Base-by-base conservation (phyloP, 2,888 invertebrate genomes). In the Lamellibrachia columna region DNA sequence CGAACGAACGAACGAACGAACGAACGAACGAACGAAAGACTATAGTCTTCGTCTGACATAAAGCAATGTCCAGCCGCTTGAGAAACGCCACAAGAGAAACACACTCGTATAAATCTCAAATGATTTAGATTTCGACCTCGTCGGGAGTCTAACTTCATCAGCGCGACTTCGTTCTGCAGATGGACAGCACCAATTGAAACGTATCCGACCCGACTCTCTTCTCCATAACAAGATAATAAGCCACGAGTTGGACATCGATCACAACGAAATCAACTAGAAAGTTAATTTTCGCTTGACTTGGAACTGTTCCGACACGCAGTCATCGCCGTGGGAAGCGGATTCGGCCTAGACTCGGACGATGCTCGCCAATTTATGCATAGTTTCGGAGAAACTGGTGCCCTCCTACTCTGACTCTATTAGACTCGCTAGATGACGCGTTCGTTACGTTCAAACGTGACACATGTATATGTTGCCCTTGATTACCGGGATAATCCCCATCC, bases 231-330 rank as follows among this genome's bases (percentile, higher is more conserved):
- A n/a, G 75, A 75, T 75, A 22, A 75, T n/a, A 75, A 75, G 75
- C 75, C 15, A n/a, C 75, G 75, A 75, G 75, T 22, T 75, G 3
- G 75, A 75, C 75, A 75, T 75, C 75, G 75, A 75, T 22, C 75
- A 75, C 75, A 75, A 75, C 22, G 75, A 75, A 75, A 75, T 75
- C 75, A 75, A 75, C 75, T 75, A 75, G 75, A 75, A 75, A 75
- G 75, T 75, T 75, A 75, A 75, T 75, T 75, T 75, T 75, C 75
- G 75, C 75, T 75, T 75, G 75, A 75, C 75, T 75, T 75, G 75
- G 75, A 75, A 75, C 75, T 22, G 75, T 75, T 75, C 75, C 22
- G 75, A 75, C 75, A 75, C 75, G 75, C 75, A n/a, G 75, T 15
- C 75, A 75, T 6, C 22, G 75, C 22, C 75, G 22, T 4, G 22